phyloP scores from a whole-genome alignment of 2,113 vertebrate genomes.

The Malurus cyaneus region DNA sequence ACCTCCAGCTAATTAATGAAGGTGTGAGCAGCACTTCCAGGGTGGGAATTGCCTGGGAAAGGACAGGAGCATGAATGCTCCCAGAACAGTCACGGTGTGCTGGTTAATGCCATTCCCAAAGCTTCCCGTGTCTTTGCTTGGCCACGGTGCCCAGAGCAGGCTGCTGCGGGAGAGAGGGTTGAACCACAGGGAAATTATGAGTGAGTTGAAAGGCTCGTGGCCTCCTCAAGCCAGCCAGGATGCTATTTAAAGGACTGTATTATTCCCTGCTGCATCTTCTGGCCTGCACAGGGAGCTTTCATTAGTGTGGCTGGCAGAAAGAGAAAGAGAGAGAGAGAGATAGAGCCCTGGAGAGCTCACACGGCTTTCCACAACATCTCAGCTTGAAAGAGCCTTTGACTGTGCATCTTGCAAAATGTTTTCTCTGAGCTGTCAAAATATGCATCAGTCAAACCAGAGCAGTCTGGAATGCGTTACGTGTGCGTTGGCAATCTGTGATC shows the following conservation, averaged over 20 bases:
- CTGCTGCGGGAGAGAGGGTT: not conserved
- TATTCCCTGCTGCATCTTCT: constrained; percentile 38
- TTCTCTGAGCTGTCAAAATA: constrained; percentile 51
- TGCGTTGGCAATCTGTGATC: not conserved
- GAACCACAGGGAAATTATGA: constrained; percentile 33
- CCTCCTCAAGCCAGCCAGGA: not conserved
- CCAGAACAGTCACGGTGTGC: not conserved
- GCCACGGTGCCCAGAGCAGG: not conserved
- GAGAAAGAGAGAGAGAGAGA: not conserved
- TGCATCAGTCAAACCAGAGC: not conserved
- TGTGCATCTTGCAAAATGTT: constrained; percentile 45
- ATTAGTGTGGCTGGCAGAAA: constrained; percentile 12
- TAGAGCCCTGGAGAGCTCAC: constrained; percentile 3
- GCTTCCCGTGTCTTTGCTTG: not conserved
- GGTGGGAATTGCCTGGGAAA: not conserved
- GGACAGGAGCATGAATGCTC: not conserved
- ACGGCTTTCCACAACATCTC: not conserved
- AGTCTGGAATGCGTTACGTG: not conserved
- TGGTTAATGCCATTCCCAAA: not conserved
- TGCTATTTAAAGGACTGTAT: constrained; percentile 47
- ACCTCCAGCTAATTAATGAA: not conserved
- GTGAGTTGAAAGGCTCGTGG: not conserved
- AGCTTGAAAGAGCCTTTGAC: constrained; percentile 27
- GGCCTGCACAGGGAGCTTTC: constrained; percentile 30
- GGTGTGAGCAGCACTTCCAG: not conserved